Percentiles rank a stretch among this genome's conserved stretches.
phyloP scores from a whole-genome alignment of 2,113 vertebrate species.

The Polypterus senegalus region DNA sequence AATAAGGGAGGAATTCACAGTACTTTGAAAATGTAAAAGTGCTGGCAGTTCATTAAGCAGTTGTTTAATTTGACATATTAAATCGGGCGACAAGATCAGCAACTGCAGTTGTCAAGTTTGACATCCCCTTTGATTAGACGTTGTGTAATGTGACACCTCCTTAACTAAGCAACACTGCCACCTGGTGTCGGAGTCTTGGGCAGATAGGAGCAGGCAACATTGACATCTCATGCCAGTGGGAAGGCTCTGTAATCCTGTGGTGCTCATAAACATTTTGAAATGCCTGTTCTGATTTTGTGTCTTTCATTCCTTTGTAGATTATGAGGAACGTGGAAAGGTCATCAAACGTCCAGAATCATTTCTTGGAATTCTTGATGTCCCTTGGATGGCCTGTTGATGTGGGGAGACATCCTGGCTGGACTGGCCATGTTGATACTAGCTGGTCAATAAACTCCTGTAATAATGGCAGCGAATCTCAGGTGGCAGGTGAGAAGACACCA shows the following conservation, averaged over 20 bases:
- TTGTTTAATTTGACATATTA: too few species aligned
- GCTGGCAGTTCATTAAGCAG: too few species aligned
- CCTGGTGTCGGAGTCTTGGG: too few species aligned
- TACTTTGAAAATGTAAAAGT: too few species aligned
- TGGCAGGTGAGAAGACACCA: conserved; percentile 48
- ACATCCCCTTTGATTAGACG: too few species aligned
- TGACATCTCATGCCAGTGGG: neutral
- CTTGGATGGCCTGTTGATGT: conserved; percentile 89
- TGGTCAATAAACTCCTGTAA: conserved; percentile 76
- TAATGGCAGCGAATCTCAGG: conserved; percentile 51
- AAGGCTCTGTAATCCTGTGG: neutral
- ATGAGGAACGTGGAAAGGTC: conserved; percentile 85
- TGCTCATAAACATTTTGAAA: neutral
- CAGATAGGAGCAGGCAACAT: neutral
- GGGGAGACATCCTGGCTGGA: conserved; percentile 84
- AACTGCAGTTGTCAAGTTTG: too few species aligned
- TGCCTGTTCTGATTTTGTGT: neutral
- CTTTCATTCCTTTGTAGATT: conserved; percentile 51
- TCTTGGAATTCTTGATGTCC: conserved; percentile 84
- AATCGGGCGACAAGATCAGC: too few species aligned
- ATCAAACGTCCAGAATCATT: conserved; percentile 77
- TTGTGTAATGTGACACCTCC: too few species aligned
- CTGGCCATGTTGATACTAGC: conserved; percentile 81
- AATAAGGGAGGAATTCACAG: too few species aligned
- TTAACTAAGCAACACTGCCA: too few species aligned